These are phyloP conservation scores for Agriopis marginaria DNA, from an alignment of 2,888 invertebrate species.

Conservation along the genomic window DNA sequence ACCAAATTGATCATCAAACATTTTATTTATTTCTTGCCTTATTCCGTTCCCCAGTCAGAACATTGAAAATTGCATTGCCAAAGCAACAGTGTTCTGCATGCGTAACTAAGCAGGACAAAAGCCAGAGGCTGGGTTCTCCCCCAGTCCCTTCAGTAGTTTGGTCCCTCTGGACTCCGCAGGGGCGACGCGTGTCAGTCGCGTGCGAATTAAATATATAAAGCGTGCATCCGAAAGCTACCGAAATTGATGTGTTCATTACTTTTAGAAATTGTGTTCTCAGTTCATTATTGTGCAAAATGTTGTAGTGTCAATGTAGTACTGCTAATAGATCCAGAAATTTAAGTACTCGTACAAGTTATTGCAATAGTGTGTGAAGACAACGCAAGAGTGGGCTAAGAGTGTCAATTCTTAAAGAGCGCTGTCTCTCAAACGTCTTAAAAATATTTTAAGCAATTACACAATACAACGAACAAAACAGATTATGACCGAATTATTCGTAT, in stretches of 20 bases:
- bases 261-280: constrained; percentile 14
- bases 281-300: constrained; percentile 3
- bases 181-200: constrained; percentile 60
- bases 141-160: not conserved
- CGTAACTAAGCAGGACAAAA: constrained; percentile 56
- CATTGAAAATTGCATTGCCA: constrained; percentile 41
- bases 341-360: not conserved
- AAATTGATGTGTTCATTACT: constrained; percentile 68
- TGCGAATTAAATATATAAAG: constrained; percentile 55
- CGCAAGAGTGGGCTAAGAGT: constrained; percentile 24
- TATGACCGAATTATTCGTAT: constrained; percentile 45
- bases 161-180: constrained; percentile 20
- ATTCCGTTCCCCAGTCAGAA: constrained; percentile 5
- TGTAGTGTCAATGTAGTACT: not conserved
- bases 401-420: constrained; percentile 24
- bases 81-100: constrained; percentile 54
- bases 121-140: constrained; percentile 38
- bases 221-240: constrained; percentile 58
- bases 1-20: not conserved
- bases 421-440: constrained; percentile 26
- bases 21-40: not conserved
- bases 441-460: constrained; percentile 26
- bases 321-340: constrained; percentile 1
- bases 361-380: constrained; percentile 5
- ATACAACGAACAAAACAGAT: constrained; percentile 43